These are phyloP conservation scores for Ditula angustiorana DNA, from an alignment of 2,888 invertebrate species.

Conservation along the genomic window DNA sequence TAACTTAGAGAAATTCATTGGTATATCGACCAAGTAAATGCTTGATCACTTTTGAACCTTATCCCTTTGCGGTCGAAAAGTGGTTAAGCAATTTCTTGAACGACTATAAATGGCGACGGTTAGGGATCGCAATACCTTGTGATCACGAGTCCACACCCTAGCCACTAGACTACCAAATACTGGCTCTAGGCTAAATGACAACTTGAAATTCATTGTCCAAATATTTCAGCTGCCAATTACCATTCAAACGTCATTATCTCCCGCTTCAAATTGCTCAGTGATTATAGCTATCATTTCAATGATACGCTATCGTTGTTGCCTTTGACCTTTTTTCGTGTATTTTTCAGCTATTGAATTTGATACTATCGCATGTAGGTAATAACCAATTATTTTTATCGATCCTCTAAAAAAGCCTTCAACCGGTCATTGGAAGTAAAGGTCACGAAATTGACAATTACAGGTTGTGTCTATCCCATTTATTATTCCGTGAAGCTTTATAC, in stretches of 20 bases:
- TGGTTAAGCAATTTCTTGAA: no score
- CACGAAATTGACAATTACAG: conserved; percentile 7
- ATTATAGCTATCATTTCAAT: background rate
- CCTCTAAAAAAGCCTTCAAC: conserved; percentile 8
- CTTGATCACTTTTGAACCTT: no score
- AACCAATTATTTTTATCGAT: conserved; percentile 22
- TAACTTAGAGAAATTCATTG: no score
- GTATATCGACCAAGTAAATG: no score
- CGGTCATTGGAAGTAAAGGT: conserved; percentile 9
- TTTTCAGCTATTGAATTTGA: background rate
- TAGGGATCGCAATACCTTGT: no score
- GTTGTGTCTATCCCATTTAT: background rate
- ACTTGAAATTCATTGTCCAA: background rate
- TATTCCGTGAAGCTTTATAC: no score
- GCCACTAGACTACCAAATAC: background rate
- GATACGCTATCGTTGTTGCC: background rate
- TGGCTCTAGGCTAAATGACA: background rate
- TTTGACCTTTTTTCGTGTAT: background rate
- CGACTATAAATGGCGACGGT: no score
- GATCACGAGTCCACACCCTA: no score
- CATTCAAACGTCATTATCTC: background rate
- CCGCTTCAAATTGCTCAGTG: background rate
- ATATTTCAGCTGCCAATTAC: background rate
- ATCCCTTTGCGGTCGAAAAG: no score
- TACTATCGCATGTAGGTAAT: conserved; percentile 10